Percentiles rank a stretch among this genome's conserved stretches.
Evolutionary conservation across 2,888 invertebrate species (phyloP).

Genomic region (Apamea monoglypha): DNA sequence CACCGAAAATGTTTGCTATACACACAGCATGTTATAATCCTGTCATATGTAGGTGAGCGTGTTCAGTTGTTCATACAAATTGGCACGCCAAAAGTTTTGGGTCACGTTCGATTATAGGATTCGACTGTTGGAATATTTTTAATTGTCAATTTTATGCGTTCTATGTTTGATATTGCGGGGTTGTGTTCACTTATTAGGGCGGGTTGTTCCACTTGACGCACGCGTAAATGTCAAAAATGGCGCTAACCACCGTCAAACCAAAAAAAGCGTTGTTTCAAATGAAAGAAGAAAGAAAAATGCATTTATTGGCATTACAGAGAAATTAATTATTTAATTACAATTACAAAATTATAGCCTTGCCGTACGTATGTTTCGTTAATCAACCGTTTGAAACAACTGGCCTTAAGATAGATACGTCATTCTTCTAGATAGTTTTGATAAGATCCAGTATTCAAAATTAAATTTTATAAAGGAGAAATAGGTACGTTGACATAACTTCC

Average conservation of each 20-base stretch:
- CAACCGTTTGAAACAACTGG: too few species aligned
- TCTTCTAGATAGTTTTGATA: background rate
- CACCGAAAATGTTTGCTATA: constrained; percentile 69
- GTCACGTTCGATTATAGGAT: constrained; percentile 54
- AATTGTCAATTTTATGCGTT: constrained; percentile 20
- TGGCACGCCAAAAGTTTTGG: constrained; percentile 60
- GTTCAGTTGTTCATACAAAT: constrained; percentile 63
- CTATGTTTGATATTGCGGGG: constrained; percentile 1
- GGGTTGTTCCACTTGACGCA: too few species aligned
- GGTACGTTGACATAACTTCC: background rate
- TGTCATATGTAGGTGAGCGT: constrained; percentile 52
- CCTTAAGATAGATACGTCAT: too few species aligned
- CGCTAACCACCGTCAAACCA: too few species aligned
- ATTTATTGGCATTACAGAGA: too few species aligned
- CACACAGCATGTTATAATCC: constrained; percentile 52
- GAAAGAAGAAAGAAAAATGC: too few species aligned
- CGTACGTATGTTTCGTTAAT: too few species aligned
- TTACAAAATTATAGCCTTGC: too few species aligned
- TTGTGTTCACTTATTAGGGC: constrained; percentile 13
- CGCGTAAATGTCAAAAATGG: too few species aligned
- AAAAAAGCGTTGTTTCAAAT: too few species aligned
- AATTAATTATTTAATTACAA: too few species aligned
- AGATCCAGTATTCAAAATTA: background rate
- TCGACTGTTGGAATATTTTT: constrained; percentile 42
- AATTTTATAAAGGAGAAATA: too few species aligned